A percentile compares a stretch with the other conserved stretches of the same genome.
Evolutionary conservation across 2,113 vertebrate genomes (phyloP).

Genomic region (Lepidothrix coronata): DNA sequence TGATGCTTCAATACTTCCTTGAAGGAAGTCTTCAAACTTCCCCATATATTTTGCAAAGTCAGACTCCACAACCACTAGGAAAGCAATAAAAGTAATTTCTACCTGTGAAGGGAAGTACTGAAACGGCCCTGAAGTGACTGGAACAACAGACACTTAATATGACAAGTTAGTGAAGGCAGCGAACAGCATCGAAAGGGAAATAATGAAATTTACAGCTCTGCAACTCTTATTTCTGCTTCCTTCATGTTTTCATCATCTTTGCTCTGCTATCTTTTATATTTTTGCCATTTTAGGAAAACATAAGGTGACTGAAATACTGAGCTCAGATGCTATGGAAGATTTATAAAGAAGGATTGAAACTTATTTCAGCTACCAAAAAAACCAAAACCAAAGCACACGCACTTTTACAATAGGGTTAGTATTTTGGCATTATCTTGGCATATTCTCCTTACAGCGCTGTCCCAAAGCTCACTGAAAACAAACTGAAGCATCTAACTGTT

Average conservation of each 20-base stretch:
- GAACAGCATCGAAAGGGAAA: background rate
- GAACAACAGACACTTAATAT: background rate
- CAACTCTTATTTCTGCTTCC: background rate
- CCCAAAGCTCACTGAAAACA: background rate
- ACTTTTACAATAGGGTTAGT: background rate
- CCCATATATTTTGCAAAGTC: slow-evolving; percentile 87
- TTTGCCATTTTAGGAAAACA: background rate
- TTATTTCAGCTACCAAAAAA: background rate
- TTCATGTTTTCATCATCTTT: background rate
- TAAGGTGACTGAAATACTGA: background rate
- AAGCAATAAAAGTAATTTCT: background rate
- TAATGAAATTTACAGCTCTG: background rate
- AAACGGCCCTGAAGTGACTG: background rate
- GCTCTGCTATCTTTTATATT: background rate
- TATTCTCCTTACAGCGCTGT: background rate
- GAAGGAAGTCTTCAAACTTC: slow-evolving; percentile 76
- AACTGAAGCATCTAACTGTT: background rate
- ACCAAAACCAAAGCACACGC: background rate
- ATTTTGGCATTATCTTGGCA: background rate
- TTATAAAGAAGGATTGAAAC: background rate
- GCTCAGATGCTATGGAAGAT: background rate
- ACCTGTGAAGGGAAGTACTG: background rate
- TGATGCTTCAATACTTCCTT: slow-evolving; percentile 66
- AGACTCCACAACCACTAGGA: slow-evolving; percentile 80
- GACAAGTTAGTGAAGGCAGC: background rate